These are phyloP conservation scores for Gymnoscopelus microlampas DNA, from an alignment of 2,797 vertebrate genomes.

Conservation along the genomic window DNA sequence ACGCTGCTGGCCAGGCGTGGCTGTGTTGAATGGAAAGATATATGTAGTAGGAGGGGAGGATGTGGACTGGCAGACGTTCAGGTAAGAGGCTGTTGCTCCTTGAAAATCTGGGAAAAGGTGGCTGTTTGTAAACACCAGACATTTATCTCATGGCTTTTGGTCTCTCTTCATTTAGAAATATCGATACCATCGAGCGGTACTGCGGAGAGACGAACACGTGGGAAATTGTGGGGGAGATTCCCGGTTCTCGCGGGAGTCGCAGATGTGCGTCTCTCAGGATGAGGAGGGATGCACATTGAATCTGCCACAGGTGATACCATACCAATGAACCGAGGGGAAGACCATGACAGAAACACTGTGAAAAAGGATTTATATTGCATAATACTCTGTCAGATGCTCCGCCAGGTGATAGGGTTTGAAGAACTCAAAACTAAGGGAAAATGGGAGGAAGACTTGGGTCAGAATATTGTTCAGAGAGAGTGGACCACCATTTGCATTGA, in stretches of 20 bases:
- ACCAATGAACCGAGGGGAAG: slow-evolving; percentile 55
- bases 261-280: slow-evolving; percentile 84
- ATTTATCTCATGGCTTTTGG: background rate
- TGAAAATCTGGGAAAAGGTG: too few relatives aligned
- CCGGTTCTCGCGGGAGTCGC: slow-evolving; percentile 85
- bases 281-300: slow-evolving; percentile 74
- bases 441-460: too few relatives aligned
- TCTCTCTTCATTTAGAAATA: slow-evolving; percentile 71
- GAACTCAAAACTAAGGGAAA: too few relatives aligned
- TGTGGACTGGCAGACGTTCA: slow-evolving; percentile 81
- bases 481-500: too few relatives aligned
- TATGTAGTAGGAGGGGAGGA: slow-evolving; percentile 86
- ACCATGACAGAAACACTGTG: background rate
- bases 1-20: slow-evolving; percentile 82
- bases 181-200: slow-evolving; percentile 86
- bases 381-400: background rate
- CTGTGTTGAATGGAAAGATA: slow-evolving; percentile 84
- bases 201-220: slow-evolving; percentile 80
- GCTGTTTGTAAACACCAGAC: too few relatives aligned
- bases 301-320: slow-evolving; percentile 58
- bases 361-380: background rate
- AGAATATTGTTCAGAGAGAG: too few relatives aligned
- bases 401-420: too few relatives aligned
- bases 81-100: background rate
- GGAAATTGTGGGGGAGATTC: slow-evolving; percentile 87